Evolutionary conservation across 92 coral and sea anemone species (phyloP).

Genomic region (Zoanthus sansibaricus): DNA sequence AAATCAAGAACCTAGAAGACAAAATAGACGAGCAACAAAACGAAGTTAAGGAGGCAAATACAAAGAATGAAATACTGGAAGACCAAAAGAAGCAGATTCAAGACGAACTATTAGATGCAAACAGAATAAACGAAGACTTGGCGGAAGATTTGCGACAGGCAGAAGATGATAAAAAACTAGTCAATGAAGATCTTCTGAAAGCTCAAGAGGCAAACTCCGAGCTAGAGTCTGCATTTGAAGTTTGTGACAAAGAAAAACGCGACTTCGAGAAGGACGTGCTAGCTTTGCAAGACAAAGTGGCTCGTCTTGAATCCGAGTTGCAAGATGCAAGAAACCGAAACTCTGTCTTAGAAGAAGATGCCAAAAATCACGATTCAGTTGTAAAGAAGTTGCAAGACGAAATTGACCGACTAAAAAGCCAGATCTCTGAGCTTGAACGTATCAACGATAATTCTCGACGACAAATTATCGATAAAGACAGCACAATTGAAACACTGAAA

Average conservation of each 20-base stretch:
- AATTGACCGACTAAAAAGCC: conserved; percentile 81
- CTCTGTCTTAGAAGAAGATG: conserved; percentile 82
- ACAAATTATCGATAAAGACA: conserved; percentile 84
- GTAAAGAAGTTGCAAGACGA: conserved; percentile 87
- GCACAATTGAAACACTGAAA: conserved; percentile 80
- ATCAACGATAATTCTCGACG: conserved; percentile 77
- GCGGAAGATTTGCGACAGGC: conserved; percentile 84
- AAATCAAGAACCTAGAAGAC: conserved; percentile 86
- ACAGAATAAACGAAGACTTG: conserved; percentile 80
- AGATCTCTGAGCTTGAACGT: conserved; percentile 84
- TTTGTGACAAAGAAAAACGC: conserved; percentile 82
- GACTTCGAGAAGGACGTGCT: conserved; percentile 89
- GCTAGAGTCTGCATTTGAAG: conserved; percentile 85
- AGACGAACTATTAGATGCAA: conserved; percentile 87
- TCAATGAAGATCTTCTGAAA: conserved; percentile 79
- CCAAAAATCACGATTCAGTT: conserved; percentile 74
- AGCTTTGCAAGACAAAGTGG: conserved; percentile 77
- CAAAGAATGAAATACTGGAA: conserved; percentile 93
- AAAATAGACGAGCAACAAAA: conserved; percentile 85
- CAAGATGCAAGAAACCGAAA: conserved; percentile 82
- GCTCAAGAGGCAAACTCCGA: conserved; percentile 83
- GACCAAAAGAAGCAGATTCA: conserved; percentile 95
- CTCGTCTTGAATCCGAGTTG: conserved; percentile 84
- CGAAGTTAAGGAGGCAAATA: conserved; percentile 86
- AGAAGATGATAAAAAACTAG: conserved; percentile 80